Conservation (phyloP, 2,797 vertebrate genomes). For the Eidolon dupreanum region DNA sequence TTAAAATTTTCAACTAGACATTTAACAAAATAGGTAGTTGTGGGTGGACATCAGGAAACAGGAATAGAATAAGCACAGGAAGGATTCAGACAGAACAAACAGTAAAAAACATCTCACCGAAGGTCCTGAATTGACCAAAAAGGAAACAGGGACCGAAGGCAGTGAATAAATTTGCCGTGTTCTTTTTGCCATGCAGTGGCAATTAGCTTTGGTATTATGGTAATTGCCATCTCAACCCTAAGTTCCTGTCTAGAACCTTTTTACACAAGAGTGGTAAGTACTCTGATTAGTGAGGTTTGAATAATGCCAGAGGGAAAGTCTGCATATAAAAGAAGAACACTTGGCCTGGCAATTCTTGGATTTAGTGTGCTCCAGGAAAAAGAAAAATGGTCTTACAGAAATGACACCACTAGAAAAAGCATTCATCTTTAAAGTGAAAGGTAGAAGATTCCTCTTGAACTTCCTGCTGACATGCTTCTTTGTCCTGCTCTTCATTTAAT, state of each 20-base stretch:
- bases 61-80: not conserved
- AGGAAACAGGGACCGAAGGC: not conserved
- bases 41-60: not conserved
- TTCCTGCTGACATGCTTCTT: not conserved
- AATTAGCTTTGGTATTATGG: not conserved
- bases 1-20: not conserved
- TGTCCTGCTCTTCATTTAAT: not conserved
- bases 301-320: not conserved
- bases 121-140: not conserved
- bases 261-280: not conserved
- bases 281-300: not conserved
- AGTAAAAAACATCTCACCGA: not conserved
- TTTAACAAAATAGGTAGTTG: not conserved
- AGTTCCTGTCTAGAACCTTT: not conserved
- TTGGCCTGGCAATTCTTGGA: not conserved
- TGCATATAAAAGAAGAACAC: not conserved
- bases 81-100: not conserved
- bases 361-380: not conserved
- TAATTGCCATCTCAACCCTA: not conserved
- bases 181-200: not conserved
- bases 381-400: not conserved
- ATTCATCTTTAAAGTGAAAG: not conserved
- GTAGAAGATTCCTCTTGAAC: not conserved
- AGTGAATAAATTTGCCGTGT: not conserved
- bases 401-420: not conserved